Conservation (phyloP, 2,888 invertebrate species). For the Pinctada fucata region DNA sequence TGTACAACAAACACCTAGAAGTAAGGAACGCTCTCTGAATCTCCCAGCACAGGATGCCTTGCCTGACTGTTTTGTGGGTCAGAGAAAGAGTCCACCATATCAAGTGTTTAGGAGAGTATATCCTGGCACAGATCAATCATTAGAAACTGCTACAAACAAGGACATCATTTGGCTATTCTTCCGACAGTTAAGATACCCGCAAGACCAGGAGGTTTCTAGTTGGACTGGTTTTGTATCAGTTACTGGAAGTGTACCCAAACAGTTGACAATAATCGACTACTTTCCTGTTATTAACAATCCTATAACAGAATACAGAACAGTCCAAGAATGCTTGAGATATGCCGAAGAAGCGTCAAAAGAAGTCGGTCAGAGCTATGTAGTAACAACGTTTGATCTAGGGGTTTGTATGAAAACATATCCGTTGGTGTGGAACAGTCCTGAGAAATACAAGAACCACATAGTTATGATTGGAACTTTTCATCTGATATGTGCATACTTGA, state of each 20-base stretch:
- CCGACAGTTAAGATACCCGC: not conserved
- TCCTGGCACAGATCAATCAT: constrained; percentile 15
- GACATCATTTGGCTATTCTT: constrained; percentile 27
- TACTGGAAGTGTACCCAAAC: constrained; percentile 37
- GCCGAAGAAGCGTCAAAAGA: constrained; percentile 42
- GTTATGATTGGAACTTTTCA: constrained; percentile 30
- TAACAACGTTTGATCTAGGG: constrained; percentile 53
- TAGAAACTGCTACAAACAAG: constrained; percentile 2
- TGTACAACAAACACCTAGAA: constrained; percentile 14
- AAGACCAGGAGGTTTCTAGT: constrained; percentile 38
- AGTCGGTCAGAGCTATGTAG: constrained; percentile 47
- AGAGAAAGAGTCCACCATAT: constrained; percentile 34
- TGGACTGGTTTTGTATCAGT: constrained; percentile 47
- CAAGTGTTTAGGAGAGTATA: not conserved
- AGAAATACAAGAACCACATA: constrained; percentile 21
- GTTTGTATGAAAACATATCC: constrained; percentile 17
- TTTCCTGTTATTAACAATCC: constrained; percentile 50
- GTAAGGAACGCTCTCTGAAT: constrained; percentile 20
- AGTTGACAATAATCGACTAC: constrained; percentile 51
- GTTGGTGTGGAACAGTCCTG: constrained; percentile 14
- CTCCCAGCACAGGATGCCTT: constrained; percentile 21
- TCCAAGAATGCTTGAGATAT: constrained; percentile 44
- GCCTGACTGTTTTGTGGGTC: constrained; percentile 39
- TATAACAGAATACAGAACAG: constrained; percentile 50
- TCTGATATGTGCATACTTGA: constrained; percentile 30